A percentile compares a stretch with the other conserved stretches of the same genome.
Conservation (phyloP, 2,888 invertebrate genomes). For the Stenichneumon culpator region DNA sequence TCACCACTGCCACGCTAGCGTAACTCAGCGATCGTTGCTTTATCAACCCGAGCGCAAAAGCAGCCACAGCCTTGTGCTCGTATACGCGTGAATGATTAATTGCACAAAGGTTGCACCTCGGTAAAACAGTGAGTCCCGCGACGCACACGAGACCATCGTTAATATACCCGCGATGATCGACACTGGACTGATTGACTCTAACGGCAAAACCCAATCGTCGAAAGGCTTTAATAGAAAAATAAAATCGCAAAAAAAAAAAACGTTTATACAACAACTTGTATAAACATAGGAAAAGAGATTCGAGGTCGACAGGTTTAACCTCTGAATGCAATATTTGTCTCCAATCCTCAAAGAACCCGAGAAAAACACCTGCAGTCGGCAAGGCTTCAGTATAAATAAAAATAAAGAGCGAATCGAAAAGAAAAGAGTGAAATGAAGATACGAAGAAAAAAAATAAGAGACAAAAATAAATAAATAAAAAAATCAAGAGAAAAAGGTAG, state of each 20-base stretch:
- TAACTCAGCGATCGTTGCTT: constrained; percentile 46
- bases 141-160: constrained; percentile 14
- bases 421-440: constrained; percentile 12
- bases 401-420: constrained; percentile 33
- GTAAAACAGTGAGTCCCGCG: constrained; percentile 40
- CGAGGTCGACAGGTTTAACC: not conserved
- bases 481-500: constrained; percentile 43
- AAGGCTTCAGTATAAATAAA: not conserved
- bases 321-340: not conserved
- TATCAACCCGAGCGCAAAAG: constrained; percentile 49
- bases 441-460: constrained; percentile 17
- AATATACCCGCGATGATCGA: constrained; percentile 24
- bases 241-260: not conserved
- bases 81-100: constrained; percentile 59
- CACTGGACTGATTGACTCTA: constrained; percentile 23
- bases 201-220: not conserved
- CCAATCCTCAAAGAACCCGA: not conserved
- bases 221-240: not conserved
- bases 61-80: constrained; percentile 2
- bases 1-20: constrained; percentile 10
- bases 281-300: not conserved
- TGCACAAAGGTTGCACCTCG: constrained; percentile 38
- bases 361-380: not conserved
- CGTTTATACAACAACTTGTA: not conserved
- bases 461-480: constrained; percentile 16